Evolutionary conservation across 2,113 vertebrate species (phyloP).

Genomic region (Ceuthmochares aereus): DNA sequence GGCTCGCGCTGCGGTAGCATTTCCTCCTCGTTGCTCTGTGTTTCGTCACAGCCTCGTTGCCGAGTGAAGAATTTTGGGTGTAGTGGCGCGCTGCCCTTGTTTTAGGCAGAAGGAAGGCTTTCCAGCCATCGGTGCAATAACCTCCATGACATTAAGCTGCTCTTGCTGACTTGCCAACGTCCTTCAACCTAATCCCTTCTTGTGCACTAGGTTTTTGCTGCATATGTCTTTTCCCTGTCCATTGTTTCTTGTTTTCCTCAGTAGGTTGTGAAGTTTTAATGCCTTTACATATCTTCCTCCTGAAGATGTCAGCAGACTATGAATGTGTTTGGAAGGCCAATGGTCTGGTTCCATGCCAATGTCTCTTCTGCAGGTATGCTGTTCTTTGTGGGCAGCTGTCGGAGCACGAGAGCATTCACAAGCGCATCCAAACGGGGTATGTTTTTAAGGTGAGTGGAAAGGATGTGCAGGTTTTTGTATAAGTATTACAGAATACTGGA

Average conservation of each 20-base stretch:
- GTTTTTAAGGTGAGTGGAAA: conserved; percentile 79
- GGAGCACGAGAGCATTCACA: conserved; percentile 78
- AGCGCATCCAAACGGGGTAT: conserved; percentile 77
- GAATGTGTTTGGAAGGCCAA: accelerated
- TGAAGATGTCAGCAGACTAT: accelerated
- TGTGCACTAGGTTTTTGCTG: accelerated
- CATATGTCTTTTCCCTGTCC: accelerated
- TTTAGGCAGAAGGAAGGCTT: background rate
- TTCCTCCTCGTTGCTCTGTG: background rate
- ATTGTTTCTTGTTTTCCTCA: background rate
- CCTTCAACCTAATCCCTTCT: background rate
- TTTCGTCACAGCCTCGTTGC: background rate
- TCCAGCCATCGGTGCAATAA: accelerated
- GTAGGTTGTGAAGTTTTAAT: background rate
- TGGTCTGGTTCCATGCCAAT: background rate
- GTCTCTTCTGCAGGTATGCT: conserved; percentile 73
- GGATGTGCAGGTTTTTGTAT: background rate
- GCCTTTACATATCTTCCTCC: accelerated
- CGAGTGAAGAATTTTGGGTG: background rate
- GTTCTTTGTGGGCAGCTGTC: conserved; percentile 78
- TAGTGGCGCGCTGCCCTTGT: background rate
- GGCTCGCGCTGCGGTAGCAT: background rate
- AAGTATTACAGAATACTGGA: accelerated
- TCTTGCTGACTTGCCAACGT: background rate
- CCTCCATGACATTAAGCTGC: accelerated